Evolutionary conservation across 2,113 vertebrate species (phyloP).

Genomic region (Blennius ocellaris): DNA sequence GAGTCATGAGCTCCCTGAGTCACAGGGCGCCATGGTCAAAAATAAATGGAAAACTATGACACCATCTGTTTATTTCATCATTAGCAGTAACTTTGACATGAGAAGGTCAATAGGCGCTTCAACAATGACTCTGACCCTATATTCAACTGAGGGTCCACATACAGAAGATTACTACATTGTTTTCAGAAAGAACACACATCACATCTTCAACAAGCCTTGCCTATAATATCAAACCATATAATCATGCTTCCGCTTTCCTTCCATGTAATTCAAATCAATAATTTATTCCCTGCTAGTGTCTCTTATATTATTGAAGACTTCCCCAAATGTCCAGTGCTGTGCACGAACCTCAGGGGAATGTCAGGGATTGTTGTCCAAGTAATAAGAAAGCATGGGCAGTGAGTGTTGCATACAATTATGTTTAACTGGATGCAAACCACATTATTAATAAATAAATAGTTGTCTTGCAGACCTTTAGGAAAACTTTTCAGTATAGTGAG

Average conservation of each 20-base stretch:
- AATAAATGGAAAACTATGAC: slow-evolving; percentile 36
- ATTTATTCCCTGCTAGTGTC: slow-evolving; percentile 41
- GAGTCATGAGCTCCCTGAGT: slow-evolving; percentile 39
- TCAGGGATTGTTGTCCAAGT: too few relatives aligned
- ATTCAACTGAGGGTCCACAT: background rate
- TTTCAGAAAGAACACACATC: background rate
- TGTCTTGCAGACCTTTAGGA: too few relatives aligned
- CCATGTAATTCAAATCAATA: slow-evolving; percentile 36
- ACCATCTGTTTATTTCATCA: slow-evolving; percentile 66
- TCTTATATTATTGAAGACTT: slow-evolving; percentile 50
- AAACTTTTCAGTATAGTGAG: background rate
- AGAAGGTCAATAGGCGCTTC: slow-evolving; percentile 32
- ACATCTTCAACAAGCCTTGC: slow-evolving; percentile 22
- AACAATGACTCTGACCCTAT: background rate
- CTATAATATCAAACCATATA: slow-evolving; percentile 32
- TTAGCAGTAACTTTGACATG: slow-evolving; percentile 41
- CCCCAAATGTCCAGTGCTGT: slow-evolving; percentile 24
- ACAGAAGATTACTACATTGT: slow-evolving; percentile 9
- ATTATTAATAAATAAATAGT: too few relatives aligned
- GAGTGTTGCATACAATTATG: too few relatives aligned
- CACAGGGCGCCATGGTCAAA: slow-evolving; percentile 26
- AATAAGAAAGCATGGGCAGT: too few relatives aligned
- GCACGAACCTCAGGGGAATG: too few relatives aligned
- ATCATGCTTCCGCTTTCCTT: background rate
- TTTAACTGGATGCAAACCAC: too few relatives aligned